These are phyloP conservation scores for Pterois miles DNA, from an alignment of 2,797 vertebrate genomes.

Conservation along the genomic window DNA sequence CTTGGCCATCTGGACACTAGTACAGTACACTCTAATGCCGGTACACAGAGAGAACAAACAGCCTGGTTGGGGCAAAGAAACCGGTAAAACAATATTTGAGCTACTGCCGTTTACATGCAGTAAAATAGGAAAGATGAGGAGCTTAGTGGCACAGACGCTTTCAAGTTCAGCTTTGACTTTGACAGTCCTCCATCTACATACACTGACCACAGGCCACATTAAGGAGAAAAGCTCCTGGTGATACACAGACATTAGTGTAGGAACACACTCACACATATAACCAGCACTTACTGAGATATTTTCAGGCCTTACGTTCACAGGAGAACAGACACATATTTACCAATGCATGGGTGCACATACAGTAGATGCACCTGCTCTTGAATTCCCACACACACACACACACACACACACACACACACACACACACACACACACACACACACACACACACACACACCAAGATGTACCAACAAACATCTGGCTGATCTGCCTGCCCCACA, in stretches of 20 bases:
- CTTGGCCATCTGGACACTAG: slow-evolving; percentile 66
- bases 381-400: background rate
- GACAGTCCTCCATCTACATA: rapidly evolving
- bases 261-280: background rate
- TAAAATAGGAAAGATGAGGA: background rate
- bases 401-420: background rate
- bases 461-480: slow-evolving; percentile 54
- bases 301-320: background rate
- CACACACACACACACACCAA: background rate
- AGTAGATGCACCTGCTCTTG: slow-evolving; percentile 26
- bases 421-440: slow-evolving; percentile 13
- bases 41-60: background rate
- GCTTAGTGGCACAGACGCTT: background rate
- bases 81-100: background rate
- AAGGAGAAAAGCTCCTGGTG: background rate
- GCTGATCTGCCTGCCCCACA: slow-evolving; percentile 49
- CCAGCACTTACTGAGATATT: background rate
- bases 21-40: slow-evolving; percentile 16
- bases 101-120: background rate
- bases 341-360: slow-evolving; percentile 12
- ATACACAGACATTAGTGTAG: background rate
- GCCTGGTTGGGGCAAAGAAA: background rate
- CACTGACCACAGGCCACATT: background rate
- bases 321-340: background rate
- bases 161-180: background rate